These are phyloP conservation scores for Poliocrania exsul DNA, from an alignment of 2,797 vertebrate genomes.

Conservation along the genomic window DNA sequence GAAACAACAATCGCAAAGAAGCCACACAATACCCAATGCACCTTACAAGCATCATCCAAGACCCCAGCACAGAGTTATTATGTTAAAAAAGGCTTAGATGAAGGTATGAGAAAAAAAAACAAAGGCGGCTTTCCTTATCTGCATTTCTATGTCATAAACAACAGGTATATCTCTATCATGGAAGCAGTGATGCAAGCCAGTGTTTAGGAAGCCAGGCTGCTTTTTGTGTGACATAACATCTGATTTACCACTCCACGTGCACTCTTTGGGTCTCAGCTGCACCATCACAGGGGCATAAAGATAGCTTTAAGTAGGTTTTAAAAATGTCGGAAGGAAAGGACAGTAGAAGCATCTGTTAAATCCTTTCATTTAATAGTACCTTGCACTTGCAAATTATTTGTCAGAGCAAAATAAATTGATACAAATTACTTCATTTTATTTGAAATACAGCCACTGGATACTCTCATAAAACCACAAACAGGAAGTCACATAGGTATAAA, in stretches of 20 bases:
- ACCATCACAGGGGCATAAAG: neutral
- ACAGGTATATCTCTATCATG: neutral
- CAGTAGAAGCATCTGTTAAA: neutral
- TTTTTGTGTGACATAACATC: neutral
- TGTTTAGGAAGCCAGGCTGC: neutral
- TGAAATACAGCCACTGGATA: neutral
- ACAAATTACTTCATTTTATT: neutral
- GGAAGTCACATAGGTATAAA: neutral
- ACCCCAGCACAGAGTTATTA: neutral
- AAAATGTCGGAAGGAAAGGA: neutral
- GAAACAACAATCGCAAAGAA: neutral
- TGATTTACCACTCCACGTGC: neutral
- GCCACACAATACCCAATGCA: rapidly evolving
- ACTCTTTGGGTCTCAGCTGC: neutral
- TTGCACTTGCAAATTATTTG: neutral
- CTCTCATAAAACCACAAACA: neutral
- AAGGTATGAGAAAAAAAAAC: neutral
- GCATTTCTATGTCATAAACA: neutral
- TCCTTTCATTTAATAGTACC: neutral
- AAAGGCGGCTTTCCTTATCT: neutral
- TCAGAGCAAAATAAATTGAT: neutral
- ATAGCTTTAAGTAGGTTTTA: neutral
- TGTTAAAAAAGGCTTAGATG: neutral
- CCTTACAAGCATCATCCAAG: neutral
- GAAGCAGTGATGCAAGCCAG: neutral